Conservation (phyloP, 92 coral and sea anemone species). For the Muricea muricata region DNA sequence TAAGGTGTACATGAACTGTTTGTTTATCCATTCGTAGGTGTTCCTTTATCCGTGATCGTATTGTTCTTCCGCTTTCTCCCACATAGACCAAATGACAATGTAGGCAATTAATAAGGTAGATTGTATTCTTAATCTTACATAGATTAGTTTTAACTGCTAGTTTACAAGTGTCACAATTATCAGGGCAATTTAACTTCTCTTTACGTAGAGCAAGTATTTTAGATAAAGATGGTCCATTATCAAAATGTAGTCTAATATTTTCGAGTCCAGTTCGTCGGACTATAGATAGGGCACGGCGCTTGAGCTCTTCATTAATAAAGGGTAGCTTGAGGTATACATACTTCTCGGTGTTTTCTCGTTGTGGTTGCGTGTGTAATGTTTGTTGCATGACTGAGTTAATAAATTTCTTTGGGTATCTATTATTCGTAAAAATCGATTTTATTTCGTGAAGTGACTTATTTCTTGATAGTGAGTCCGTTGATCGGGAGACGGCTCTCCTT, state of each 20-base stretch:
- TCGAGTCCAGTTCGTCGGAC: background rate
- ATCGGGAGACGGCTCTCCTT: slow-evolving; percentile 31
- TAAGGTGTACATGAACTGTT: slow-evolving; percentile 8
- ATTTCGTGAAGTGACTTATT: slow-evolving; percentile 24
- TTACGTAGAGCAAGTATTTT: no score
- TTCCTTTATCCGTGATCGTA: background rate
- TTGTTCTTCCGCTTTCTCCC: slow-evolving; percentile 12
- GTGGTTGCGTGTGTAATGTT: slow-evolving; percentile 29
- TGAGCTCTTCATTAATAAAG: slow-evolving; percentile 38
- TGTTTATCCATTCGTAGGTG: slow-evolving; percentile 20
- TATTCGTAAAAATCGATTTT: slow-evolving; percentile 21
- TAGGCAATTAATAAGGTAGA: background rate
- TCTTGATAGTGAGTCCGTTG: slow-evolving; percentile 13
- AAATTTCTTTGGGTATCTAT: slow-evolving; percentile 34
- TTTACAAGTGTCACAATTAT: slow-evolving; percentile 11
- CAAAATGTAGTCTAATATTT: background rate
- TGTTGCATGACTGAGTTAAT: slow-evolving; percentile 14
- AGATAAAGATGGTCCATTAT: background rate
- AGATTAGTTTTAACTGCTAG: background rate
- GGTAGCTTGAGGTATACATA: slow-evolving; percentile 38
- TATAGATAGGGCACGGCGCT: slow-evolving; percentile 7
- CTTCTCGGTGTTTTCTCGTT: background rate
- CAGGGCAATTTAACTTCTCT: background rate
- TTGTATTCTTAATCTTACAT: background rate
- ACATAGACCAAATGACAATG: slow-evolving; percentile 5